Evolutionary conservation across 2,113 vertebrate genomes (phyloP), one percentile per base, ranked within the genome.

Genomic region (Athene cunicularia): DNA sequence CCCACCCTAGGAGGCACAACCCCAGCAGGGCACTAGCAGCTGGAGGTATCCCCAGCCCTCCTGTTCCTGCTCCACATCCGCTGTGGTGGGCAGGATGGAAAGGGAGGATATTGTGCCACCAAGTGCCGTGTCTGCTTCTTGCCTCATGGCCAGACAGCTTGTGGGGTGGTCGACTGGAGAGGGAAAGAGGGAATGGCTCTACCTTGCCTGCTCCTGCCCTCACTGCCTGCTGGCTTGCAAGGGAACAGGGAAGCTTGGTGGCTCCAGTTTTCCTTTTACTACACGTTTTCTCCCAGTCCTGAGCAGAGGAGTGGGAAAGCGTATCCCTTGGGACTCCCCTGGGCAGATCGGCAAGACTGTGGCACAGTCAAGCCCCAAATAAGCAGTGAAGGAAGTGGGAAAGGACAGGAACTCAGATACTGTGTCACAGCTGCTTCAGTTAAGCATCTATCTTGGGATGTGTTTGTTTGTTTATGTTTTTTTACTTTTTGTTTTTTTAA

Each of bases 361-460:
- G 41, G 49, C 43, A 32, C 21, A 80, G 33, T 93, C 79, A 80
- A 88, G 23, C 22, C 20, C 66, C 41, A 88, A 56, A 92, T 43
- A 86, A 74, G 63, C 32, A 74, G 8, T 19, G 55, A 67, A 80
- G 82, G 80, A 92, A 95, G 75, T 80, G 88, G 86, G 90, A 88
- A 76, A 92, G 56, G 50, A 56, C 47, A 43, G 50, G 50, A 94
- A 66, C 55, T 67, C 3, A 1, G 49, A 66, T 76, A 14, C 59
- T 33, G 33, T 71, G 45, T 64, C 77, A n/a, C 67, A 80, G 80
- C 1, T 9, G 37, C 33, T 74, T 90, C 52, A 74, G 50, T 66
- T 80, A 66, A 77, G 52, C 30, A 53, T 92, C 88, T 92, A 11
- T 92, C 86, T 86, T 86, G 64, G 75, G 86, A 80, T 56, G 32